A percentile compares a stretch with the other conserved stretches of the same genome.
Evolutionary conservation across 2,797 vertebrate genomes (phyloP).

Genomic region (Sternotherus odoratus): DNA sequence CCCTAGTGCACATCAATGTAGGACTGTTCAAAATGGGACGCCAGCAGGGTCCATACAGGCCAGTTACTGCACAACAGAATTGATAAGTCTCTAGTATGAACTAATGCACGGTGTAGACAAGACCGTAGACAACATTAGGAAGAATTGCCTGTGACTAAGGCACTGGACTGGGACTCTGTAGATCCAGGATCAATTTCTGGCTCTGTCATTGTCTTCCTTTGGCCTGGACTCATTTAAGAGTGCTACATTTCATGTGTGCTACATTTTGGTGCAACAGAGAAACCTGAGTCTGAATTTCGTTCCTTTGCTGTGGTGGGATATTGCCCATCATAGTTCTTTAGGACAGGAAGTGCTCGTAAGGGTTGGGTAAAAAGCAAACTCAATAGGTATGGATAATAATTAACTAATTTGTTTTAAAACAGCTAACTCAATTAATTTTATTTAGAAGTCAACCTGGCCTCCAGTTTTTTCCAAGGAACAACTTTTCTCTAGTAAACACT

Average conservation of each 20-base stretch:
- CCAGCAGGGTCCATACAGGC: neutral
- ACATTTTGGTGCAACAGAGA: neutral
- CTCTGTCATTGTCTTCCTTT: neutral
- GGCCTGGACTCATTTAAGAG: neutral
- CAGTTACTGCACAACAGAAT: neutral
- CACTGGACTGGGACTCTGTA: neutral
- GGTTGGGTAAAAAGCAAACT: accelerated
- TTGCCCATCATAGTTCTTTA: accelerated
- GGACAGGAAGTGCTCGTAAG: accelerated
- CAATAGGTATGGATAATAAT: neutral
- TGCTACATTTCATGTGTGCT: neutral
- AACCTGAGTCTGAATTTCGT: accelerated
- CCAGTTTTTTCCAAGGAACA: neutral
- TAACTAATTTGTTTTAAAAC: neutral
- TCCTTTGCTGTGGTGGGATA: accelerated
- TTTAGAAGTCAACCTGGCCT: neutral
- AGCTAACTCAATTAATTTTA: neutral
- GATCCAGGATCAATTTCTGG: accelerated
- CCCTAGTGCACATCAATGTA: neutral
- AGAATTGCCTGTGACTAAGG: neutral
- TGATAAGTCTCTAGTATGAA: neutral
- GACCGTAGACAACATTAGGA: neutral
- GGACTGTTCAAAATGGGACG: neutral
- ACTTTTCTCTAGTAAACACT: neutral
- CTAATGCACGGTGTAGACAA: neutral